Base-by-base conservation (phyloP, 1,140 invertebrate species). In the Phymorhynchus buccinoides region DNA sequence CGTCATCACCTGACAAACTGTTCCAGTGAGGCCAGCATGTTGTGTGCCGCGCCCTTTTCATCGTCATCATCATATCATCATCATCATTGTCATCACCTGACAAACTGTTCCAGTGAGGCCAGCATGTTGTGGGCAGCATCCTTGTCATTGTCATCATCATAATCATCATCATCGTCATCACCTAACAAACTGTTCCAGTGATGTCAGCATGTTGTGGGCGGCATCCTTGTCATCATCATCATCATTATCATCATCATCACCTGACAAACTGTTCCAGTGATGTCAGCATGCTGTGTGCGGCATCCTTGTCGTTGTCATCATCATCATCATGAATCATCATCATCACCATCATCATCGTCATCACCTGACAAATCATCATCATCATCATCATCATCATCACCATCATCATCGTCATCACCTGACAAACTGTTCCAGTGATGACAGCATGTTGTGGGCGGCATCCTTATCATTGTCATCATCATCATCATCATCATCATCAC, bases 181-280 rank as follows among this genome's bases (percentile, higher is more conserved):
- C n/a, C n/a, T n/a, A n/a, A n/a, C n/a, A n/a, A n/a, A n/a, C n/a
- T n/a, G n/a, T n/a, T n/a, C n/a, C n/a, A n/a, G n/a, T n/a, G n/a
- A n/a, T n/a, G n/a, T n/a, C n/a, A n/a, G n/a, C n/a, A n/a, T n/a
- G n/a, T n/a, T n/a, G n/a, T n/a, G n/a, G 35, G 12, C 35, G 27
- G 35, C 30, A n/a, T 73, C 6, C 27, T 12, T 73, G 12, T 73
- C 12, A 9, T 35, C 30, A 30, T 73, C 9, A 73, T n/a, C 30
- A 7, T 73, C 7, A n/a, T 30, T 12, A 16, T 7, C 35, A 73
- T 12, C 68, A n/a, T 7, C 7, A 7, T 73, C n/a, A 73, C 77
- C 44, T 79, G 22, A 79, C 77, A 79, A 44, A 44, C 37, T 79
- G 22, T 42, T 79, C 77, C 27, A 79, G 27, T 1, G 77, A 79